Evolutionary conservation across 2,888 invertebrate genomes (phyloP).

Genomic region (Ferdinandea cuprea): DNA sequence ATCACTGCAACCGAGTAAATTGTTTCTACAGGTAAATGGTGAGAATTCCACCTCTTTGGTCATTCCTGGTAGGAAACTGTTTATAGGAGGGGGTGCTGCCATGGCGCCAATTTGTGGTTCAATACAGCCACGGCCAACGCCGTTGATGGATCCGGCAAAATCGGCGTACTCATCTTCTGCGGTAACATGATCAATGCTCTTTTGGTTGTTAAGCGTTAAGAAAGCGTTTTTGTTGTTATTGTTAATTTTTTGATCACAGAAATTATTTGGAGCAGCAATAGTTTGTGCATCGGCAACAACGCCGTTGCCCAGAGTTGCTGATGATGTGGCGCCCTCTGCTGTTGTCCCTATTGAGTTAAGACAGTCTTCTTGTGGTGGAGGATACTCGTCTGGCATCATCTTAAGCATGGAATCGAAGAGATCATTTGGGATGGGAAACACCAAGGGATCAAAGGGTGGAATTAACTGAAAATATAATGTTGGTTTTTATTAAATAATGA

Average conservation of each 20-base stretch:
- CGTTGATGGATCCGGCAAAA: constrained; percentile 70
- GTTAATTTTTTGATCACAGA: constrained; percentile 71
- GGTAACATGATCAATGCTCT: constrained; percentile 55
- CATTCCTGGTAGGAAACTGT: constrained; percentile 4
- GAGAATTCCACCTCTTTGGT: constrained; percentile 37
- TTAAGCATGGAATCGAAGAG: constrained; percentile 88
- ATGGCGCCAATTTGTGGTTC: constrained; percentile 27
- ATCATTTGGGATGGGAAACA: constrained; percentile 89
- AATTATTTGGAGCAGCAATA: constrained; percentile 33
- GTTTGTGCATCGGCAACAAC: constrained; percentile 18
- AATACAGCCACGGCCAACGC: constrained; percentile 32
- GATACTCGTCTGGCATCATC: constrained; percentile 88
- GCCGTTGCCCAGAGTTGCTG: constrained; percentile 41
- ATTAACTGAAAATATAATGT: constrained; percentile 84
- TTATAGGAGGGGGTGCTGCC: constrained; percentile 47
- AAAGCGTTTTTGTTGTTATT: constrained; percentile 65
- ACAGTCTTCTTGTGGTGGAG: constrained; percentile 75
- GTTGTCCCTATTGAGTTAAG: constrained; percentile 47
- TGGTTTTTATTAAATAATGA: neutral
- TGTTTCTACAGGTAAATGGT: constrained; percentile 70
- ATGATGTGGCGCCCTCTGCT: constrained; percentile 21
- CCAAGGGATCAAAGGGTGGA: constrained; percentile 89
- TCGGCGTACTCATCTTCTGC: constrained; percentile 75
- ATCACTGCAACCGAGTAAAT: constrained; percentile 76
- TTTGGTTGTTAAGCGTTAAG: constrained; percentile 60